These are phyloP conservation scores for Cynopterus sphinx DNA, from an alignment of 2,797 vertebrate species.

Conservation along the genomic window DNA sequence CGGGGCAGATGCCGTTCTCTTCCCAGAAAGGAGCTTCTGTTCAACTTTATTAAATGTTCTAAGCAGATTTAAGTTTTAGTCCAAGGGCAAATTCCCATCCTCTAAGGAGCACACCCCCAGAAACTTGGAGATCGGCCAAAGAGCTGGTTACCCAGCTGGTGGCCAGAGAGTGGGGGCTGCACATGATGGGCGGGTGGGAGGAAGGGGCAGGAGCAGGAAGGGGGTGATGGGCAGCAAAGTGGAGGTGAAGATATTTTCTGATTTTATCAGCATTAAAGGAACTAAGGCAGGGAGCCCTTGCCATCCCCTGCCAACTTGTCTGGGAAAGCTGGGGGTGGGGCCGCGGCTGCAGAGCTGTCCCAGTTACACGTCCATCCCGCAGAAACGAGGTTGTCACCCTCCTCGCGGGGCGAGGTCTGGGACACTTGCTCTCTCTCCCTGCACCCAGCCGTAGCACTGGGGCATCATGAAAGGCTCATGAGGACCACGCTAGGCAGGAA, in stretches of 20 bases:
- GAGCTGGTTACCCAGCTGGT: not conserved
- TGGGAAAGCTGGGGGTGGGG: accelerated
- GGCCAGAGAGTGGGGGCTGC: not conserved
- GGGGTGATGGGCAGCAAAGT: not conserved
- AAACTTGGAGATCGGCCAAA: not conserved
- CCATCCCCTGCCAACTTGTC: accelerated
- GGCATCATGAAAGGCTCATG: not conserved
- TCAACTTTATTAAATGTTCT: constrained; percentile 48
- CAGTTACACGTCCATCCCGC: not conserved
- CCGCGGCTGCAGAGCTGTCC: not conserved
- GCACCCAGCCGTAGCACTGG: not conserved
- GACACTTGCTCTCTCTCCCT: not conserved
- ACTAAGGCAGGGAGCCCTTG: not conserved
- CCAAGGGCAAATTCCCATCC: not conserved
- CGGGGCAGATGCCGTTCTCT: not conserved
- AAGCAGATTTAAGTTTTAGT: constrained; percentile 58
- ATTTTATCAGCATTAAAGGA: not conserved
- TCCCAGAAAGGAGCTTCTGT: not conserved
- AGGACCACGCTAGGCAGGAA: accelerated
- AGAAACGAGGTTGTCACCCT: not conserved
- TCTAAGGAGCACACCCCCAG: not conserved
- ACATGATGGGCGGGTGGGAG: accelerated
- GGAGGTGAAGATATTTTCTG: not conserved
- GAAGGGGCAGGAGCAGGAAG: not conserved
- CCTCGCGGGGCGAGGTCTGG: not conserved